Base-by-base conservation (phyloP, 2,113 vertebrate species). In the Sinocyclocheilus grahami region DNA sequence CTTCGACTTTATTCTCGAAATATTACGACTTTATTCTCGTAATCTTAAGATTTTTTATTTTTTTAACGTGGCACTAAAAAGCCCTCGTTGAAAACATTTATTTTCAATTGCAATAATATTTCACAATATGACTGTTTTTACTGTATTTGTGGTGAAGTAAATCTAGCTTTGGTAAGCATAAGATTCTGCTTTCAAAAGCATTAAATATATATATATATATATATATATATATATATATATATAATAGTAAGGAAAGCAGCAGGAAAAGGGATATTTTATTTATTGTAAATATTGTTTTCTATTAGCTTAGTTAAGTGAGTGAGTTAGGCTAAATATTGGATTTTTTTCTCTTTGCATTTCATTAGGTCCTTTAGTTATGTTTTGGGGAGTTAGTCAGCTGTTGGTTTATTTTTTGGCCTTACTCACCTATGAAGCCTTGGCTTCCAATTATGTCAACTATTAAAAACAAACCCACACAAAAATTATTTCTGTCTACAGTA, bases 361-460 rank as follows among this genome's bases (percentile, higher is more conserved):
- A 39, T 27, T 7, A 81, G n/a, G 13, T 46, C 12, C 3, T 81
- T 81, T 46, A 81, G 60, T 67, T 20, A 5, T 16, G 37, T 65
- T 24, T 63, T 78, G 76, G 30, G 48, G 27, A 58, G 51, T 78
- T 58, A 33, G 16, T 58, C 12, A 30, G 14, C 39, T 6, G 79
- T 27, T 63, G 62, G n/a, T 30, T 82, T n/a, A 20, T 51, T 51
- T n/a, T 51, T 71, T 33, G 46, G 11, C 27, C 27, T 53, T 71
- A 82, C 78, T 80, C 60, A 80, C 81, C 63, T 22, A 51, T 55
- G 42, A 82, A 82, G 24, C n/a, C 46, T 51, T 67, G n/a, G 62
- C 62, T 82, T 33, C 10, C 63, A 69, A 71, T 48, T 51, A 82
- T 37, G 27, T 39, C 80, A 13, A 82, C 80, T 82, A 71, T 82